These are phyloP conservation scores for Karalla daura DNA, from an alignment of 2,797 vertebrate genomes.

Conservation along the genomic window DNA sequence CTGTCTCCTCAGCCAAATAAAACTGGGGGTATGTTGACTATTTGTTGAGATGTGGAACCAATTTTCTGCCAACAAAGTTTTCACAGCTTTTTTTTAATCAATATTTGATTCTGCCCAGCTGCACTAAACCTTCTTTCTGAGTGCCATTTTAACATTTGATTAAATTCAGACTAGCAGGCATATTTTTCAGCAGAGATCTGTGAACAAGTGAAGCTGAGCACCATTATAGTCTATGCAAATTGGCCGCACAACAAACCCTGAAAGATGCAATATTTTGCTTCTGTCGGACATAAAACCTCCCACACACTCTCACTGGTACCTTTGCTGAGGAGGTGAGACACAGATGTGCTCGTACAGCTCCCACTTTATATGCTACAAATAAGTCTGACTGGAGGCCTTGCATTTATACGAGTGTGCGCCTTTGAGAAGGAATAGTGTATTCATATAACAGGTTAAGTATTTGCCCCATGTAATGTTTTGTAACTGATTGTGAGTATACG, in stretches of 20 bases:
- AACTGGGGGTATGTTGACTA: neutral
- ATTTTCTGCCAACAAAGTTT: neutral
- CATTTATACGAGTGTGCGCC: neutral
- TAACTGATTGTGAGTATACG: slow-evolving; percentile 1
- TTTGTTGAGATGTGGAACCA: neutral
- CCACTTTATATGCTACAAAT: neutral
- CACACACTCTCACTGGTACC: neutral
- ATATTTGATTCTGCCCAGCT: slow-evolving; percentile 3
- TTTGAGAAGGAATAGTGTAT: slow-evolving; percentile 9
- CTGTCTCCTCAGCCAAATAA: neutral
- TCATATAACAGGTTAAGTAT: slow-evolving; percentile 16
- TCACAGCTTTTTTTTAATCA: neutral
- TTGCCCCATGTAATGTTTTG: neutral
- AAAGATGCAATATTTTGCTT: neutral
- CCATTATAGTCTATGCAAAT: neutral
- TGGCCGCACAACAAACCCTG: neutral
- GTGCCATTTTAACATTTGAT: no score
- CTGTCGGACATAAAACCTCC: neutral
- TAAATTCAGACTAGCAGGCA: neutral
- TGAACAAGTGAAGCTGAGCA: neutral
- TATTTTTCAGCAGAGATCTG: neutral
- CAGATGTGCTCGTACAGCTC: slow-evolving; percentile 3
- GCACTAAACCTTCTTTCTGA: neutral
- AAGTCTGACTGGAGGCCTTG: slow-evolving; percentile 14
- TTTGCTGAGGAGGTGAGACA: neutral